These are phyloP conservation scores for Agrochola circellaris DNA, from an alignment of 2,888 invertebrate genomes.

Conservation along the genomic window DNA sequence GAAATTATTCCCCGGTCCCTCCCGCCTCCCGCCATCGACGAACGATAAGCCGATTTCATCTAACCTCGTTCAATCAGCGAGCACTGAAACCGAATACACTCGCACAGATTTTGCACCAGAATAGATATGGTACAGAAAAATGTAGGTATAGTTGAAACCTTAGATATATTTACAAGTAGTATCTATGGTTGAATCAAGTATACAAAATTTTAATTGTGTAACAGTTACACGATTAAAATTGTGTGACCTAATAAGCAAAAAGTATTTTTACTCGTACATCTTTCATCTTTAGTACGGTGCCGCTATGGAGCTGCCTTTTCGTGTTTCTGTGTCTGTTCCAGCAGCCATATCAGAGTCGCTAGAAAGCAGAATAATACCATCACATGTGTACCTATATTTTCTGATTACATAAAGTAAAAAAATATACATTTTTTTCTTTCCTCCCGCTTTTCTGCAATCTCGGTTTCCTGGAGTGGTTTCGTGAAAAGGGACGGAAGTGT, in stretches of 20 bases:
- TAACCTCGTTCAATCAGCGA: slow-evolving; percentile 87
- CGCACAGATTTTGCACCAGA: slow-evolving; percentile 63
- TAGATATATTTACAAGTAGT: too few relatives aligned
- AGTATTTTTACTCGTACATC: not conserved
- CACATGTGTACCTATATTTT: too few relatives aligned
- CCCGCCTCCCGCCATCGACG: slow-evolving; percentile 72
- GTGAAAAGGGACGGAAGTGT: too few relatives aligned
- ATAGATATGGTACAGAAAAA: slow-evolving; percentile 9
- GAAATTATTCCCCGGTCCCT: slow-evolving; percentile 80
- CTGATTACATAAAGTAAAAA: not conserved
- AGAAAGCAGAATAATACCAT: not conserved
- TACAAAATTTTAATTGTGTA: not conserved
- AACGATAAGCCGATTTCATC: slow-evolving; percentile 87
- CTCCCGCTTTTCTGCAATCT: too few relatives aligned
- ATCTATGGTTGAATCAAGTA: not conserved
- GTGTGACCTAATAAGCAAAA: not conserved
- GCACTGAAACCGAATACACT: slow-evolving; percentile 72
- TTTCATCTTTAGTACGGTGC: not conserved
- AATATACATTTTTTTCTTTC: too few relatives aligned
- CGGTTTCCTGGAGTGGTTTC: too few relatives aligned
- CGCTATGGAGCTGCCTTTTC: not conserved
- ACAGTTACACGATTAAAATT: too few relatives aligned
- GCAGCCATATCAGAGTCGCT: not conserved
- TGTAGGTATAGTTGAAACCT: not conserved
- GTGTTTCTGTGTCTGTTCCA: not conserved